phyloP scores from a whole-genome alignment of 2,888 invertebrate species.

The Chromoteleia sp. region DNA sequence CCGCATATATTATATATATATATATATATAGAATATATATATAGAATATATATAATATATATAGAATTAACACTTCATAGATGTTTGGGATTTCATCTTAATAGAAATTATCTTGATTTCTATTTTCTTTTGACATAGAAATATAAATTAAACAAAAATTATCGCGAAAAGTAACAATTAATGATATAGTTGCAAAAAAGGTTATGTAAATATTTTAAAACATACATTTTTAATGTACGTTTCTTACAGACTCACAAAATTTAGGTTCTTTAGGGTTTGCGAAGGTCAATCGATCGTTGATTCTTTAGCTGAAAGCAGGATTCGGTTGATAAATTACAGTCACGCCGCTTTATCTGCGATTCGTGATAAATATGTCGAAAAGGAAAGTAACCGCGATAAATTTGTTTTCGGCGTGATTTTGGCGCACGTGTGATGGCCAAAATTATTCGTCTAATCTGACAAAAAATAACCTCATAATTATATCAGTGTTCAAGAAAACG shows the following conservation, averaged over 20 bases:
- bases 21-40: too few relatives aligned
- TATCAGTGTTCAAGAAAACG: constrained; percentile 2
- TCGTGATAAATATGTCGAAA: constrained; percentile 64
- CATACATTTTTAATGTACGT: too few relatives aligned
- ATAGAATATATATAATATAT: too few relatives aligned
- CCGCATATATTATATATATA: too few relatives aligned
- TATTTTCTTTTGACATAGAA: too few relatives aligned
- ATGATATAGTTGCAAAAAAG: too few relatives aligned
- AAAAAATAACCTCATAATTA: constrained; percentile 27
- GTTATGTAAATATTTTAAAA: too few relatives aligned
- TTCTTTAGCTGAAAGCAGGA: constrained; percentile 42
- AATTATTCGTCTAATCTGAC: constrained; percentile 27
- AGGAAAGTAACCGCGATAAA: constrained; percentile 58
- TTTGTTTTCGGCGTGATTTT: constrained; percentile 47
- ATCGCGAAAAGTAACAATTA: too few relatives aligned
- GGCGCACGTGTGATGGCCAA: constrained; percentile 15
- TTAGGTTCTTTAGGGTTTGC: not conserved
- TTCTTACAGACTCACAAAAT: not conserved
- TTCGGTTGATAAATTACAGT: constrained; percentile 56
- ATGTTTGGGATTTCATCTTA: too few relatives aligned
- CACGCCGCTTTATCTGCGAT: constrained; percentile 50
- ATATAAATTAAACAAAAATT: too few relatives aligned
- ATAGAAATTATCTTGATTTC: too few relatives aligned
- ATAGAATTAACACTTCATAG: too few relatives aligned
- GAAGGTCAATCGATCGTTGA: constrained; percentile 33